Conservation (phyloP, 2,888 invertebrate genomes). For the Chirona hameri region DNA sequence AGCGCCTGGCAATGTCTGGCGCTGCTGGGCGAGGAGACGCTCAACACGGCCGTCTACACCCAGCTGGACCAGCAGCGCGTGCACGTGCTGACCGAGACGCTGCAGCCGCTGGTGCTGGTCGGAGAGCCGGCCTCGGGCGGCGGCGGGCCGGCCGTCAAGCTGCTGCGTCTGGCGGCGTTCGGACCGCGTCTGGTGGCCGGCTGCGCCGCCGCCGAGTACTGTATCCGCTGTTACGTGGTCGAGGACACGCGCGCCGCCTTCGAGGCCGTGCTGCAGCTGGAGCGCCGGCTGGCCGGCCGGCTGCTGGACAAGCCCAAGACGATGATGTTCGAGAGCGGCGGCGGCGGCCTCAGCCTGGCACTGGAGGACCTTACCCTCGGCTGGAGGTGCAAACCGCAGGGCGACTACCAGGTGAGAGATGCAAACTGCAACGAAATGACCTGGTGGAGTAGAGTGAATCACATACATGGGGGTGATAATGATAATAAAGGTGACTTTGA, state of each 20-base stretch:
- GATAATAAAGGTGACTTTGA: no score
- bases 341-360: conserved; percentile 78
- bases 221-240: conserved; percentile 82
- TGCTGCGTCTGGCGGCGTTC: conserved; percentile 82
- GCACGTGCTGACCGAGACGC: conserved; percentile 67
- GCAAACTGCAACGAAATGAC: no score
- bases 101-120: conserved; percentile 84
- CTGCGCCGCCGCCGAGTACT: conserved; percentile 61
- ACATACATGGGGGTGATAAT: no score
- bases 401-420: conserved; percentile 60
- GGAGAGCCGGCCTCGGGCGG: conserved; percentile 61
- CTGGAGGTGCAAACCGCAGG: conserved; percentile 79
- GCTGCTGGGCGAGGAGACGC: conserved; percentile 76
- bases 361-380: conserved; percentile 81
- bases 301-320: conserved; percentile 84
- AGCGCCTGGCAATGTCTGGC: conserved; percentile 53
- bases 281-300: conserved; percentile 67
- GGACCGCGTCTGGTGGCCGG: conserved; percentile 62
- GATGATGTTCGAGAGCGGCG: conserved; percentile 83
- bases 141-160: conserved; percentile 63
- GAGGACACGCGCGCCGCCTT: conserved; percentile 89
- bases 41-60: conserved; percentile 85
- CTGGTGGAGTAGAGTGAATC: no score
- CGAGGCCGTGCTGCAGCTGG: conserved; percentile 62
- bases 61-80: conserved; percentile 85